These are phyloP conservation scores for Aphelinus certus DNA, from an alignment of 1,140 invertebrate species.

Conservation along the genomic window DNA sequence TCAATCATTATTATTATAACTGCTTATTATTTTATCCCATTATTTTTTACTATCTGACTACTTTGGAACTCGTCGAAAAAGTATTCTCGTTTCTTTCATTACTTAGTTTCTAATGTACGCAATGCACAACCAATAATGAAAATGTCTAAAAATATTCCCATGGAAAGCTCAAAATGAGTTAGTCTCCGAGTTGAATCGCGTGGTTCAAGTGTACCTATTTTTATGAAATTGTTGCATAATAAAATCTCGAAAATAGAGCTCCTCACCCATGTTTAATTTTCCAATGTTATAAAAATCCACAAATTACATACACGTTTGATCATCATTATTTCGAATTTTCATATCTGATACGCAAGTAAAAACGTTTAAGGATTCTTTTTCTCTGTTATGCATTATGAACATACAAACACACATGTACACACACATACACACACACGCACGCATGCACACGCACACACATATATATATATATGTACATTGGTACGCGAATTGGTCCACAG, in stretches of 20 bases:
- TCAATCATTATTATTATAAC: neutral
- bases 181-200: neutral
- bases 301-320: too few relatives aligned
- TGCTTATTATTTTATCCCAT: neutral
- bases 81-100: too few relatives aligned
- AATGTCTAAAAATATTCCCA: neutral
- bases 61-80: neutral
- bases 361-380: neutral
- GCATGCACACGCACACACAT: too few relatives aligned
- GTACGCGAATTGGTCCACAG: too few relatives aligned
- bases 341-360: neutral
- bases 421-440: neutral
- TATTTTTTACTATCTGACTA: neutral
- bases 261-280: neutral
- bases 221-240: constrained; percentile 35
- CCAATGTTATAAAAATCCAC: neutral
- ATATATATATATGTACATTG: too few relatives aligned
- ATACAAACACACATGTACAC: neutral
- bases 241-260: constrained; percentile 26
- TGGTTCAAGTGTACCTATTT: constrained; percentile 31
- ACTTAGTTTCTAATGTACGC: too few relatives aligned
- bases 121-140: too few relatives aligned
- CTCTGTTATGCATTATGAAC: neutral
- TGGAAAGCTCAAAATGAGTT: neutral
- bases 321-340: neutral